A percentile compares a stretch with the other conserved stretches of the same genome.
Evolutionary conservation across 2,797 vertebrate genomes (phyloP).

Genomic region (Pseudochirops corinnae): DNA sequence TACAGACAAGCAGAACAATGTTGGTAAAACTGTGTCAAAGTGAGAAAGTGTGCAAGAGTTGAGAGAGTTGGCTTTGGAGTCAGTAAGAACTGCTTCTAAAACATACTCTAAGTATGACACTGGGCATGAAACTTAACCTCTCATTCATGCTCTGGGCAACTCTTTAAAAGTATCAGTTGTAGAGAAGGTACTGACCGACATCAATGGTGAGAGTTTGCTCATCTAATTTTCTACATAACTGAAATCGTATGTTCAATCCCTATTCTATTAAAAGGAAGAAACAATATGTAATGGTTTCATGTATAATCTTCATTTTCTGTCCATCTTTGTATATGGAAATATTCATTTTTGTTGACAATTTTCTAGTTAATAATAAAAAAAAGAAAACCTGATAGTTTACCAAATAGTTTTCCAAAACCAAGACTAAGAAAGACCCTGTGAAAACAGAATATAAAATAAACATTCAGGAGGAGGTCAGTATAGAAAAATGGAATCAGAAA

Average conservation of each 20-base stretch:
- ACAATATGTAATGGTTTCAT: background rate
- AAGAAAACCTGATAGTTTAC: conserved; percentile 23
- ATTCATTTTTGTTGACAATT: background rate
- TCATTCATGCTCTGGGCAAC: background rate
- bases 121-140: background rate
- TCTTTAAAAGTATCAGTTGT: background rate
- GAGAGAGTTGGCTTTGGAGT: background rate
- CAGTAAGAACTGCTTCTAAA: background rate
- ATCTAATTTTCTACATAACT: background rate
- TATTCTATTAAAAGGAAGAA: background rate
- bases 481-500: background rate
- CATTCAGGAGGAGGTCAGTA: conserved; percentile 2
- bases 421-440: background rate
- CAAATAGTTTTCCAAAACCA: conserved; percentile 21
- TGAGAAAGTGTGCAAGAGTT: background rate
- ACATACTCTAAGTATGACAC: background rate
- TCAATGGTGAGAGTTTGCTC: background rate
- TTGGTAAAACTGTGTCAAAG: background rate
- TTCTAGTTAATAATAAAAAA: background rate
- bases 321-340: background rate
- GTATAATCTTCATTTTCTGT: background rate
- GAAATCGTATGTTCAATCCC: background rate
- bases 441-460: background rate
- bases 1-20: background rate
- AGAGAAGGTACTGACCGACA: background rate